Percentiles rank a stretch among this genome's conserved stretches.
Evolutionary conservation across 2,888 invertebrate genomes (phyloP).

Genomic region (Teleiodes luculella): DNA sequence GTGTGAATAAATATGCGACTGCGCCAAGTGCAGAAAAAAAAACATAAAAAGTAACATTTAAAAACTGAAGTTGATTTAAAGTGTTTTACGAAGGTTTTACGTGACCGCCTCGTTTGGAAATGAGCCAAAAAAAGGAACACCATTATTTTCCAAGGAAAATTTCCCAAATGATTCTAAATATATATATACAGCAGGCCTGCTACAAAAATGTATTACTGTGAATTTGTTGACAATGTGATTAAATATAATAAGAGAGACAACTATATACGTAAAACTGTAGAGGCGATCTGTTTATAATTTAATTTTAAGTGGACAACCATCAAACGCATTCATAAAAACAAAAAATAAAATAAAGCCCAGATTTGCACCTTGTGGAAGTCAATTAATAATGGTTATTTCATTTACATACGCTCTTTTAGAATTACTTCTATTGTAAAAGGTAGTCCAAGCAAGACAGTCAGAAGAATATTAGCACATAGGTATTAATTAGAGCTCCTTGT

Average conservation of each 20-base stretch:
- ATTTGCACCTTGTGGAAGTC: neutral
- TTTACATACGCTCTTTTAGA: neutral
- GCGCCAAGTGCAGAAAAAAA: neutral
- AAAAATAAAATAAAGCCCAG: neutral
- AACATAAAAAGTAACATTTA: neutral
- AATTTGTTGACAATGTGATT: too few relatives aligned
- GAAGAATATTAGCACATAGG: slow-evolving; percentile 7
- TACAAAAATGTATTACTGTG: too few relatives aligned
- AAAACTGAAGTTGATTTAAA: neutral
- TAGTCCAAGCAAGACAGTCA: slow-evolving; percentile 5
- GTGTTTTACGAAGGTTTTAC: neutral
- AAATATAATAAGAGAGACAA: too few relatives aligned
- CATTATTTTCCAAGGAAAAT: slow-evolving; percentile 4
- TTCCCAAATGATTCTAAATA: neutral
- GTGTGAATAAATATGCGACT: neutral
- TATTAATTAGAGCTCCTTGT: neutral
- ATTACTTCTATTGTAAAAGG: neutral
- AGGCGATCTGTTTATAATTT: too few relatives aligned
- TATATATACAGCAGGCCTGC: too few relatives aligned
- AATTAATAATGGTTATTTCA: neutral
- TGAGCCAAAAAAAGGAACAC: neutral
- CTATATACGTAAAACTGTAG: too few relatives aligned
- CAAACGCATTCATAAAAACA: neutral
- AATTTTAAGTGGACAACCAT: too few relatives aligned
- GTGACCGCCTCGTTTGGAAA: slow-evolving; percentile 1